Evolutionary conservation across 2,797 vertebrate species (phyloP).

Genomic region (Oceanodroma leucorhoa): DNA sequence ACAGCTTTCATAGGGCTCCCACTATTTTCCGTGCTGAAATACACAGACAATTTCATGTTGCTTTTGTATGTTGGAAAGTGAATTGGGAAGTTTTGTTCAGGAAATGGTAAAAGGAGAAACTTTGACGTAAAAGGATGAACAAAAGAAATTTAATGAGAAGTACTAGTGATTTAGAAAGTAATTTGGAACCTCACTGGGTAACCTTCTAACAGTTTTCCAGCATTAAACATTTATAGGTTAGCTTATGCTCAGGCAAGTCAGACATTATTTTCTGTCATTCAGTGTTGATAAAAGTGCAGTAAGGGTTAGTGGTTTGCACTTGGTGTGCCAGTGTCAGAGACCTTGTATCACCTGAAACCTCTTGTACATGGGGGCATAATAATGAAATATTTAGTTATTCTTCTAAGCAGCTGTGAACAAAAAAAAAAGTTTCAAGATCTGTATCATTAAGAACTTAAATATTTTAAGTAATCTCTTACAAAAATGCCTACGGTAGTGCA

Average conservation of each 20-base stretch:
- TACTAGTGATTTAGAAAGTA: background rate
- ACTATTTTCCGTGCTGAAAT: background rate
- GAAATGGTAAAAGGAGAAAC: background rate
- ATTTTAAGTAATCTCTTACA: background rate
- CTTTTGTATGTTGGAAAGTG: background rate
- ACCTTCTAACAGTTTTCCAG: background rate
- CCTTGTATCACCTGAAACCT: background rate
- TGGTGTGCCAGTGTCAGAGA: background rate
- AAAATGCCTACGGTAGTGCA: background rate
- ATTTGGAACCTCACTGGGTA: background rate
- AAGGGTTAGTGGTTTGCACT: background rate
- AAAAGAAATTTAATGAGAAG: background rate
- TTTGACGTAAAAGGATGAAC: background rate
- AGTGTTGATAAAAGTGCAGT: background rate
- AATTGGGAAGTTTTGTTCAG: background rate
- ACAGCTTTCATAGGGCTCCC: background rate
- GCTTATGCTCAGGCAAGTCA: background rate
- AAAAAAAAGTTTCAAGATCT: background rate
- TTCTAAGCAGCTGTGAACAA: background rate
- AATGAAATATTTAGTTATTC: background rate
- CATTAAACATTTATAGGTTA: background rate
- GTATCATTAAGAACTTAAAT: background rate
- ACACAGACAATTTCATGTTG: background rate
- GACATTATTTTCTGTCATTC: background rate
- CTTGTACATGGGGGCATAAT: background rate